Evolutionary conservation across 2,797 vertebrate genomes (phyloP).

Genomic region (Sebastiscus albofasciatus): DNA sequence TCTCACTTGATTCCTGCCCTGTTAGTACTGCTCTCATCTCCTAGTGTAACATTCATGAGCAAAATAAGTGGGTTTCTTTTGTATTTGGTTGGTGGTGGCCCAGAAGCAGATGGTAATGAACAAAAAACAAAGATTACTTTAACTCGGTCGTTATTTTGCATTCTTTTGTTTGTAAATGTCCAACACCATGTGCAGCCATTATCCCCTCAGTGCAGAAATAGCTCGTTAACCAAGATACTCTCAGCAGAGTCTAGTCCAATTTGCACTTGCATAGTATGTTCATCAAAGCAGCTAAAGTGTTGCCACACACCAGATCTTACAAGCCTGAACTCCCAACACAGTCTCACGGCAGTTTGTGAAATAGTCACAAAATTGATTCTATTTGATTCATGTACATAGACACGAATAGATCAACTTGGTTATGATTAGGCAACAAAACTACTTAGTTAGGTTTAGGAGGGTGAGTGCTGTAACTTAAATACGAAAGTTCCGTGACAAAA

Average conservation of each 20-base stretch:
- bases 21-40: neutral
- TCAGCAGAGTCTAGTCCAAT: neutral
- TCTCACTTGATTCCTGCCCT: neutral
- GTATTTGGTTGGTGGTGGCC: neutral
- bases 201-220: neutral
- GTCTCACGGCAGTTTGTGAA: no score
- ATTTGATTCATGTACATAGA: no score
- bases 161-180: neutral
- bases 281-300: neutral
- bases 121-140: neutral
- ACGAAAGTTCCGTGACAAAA: no score
- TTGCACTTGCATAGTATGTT: neutral
- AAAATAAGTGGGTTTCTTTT: neutral
- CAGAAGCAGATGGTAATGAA: neutral
- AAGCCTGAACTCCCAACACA: neutral
- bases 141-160: neutral
- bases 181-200: neutral
- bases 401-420: no score
- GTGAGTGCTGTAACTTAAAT: no score
- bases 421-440: no score
- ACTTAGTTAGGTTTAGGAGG: no score
- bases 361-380: no score
- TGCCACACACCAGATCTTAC: neutral
- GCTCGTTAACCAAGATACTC: neutral
- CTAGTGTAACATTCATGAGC: no score